These are phyloP conservation scores for Hucho hucho DNA, from an alignment of 2,113 vertebrate genomes.

Conservation along the genomic window DNA sequence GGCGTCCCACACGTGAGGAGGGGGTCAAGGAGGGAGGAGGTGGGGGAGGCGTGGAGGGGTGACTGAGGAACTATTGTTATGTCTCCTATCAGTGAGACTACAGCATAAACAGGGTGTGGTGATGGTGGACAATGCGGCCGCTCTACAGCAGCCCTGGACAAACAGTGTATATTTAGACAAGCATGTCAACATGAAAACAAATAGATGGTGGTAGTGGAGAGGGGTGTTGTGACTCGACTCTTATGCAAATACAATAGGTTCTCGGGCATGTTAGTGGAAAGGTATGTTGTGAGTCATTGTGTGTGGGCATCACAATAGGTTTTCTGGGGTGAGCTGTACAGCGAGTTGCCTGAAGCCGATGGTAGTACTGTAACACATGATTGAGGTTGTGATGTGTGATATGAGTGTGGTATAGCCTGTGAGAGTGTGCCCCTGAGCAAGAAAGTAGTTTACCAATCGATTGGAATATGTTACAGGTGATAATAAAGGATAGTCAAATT, in stretches of 20 bases:
- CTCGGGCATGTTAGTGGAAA: background rate
- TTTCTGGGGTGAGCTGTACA: background rate
- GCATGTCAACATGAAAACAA: background rate
- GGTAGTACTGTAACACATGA: background rate
- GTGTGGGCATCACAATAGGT: background rate
- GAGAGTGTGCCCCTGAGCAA: background rate
- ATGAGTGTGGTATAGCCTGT: background rate
- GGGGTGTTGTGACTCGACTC: background rate
- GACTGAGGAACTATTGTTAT: slow-evolving; percentile 67
- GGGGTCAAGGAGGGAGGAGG: background rate
- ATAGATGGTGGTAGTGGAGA: background rate
- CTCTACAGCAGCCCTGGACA: slow-evolving; percentile 18
- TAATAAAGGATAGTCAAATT: background rate
- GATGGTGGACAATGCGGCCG: slow-evolving; percentile 44
- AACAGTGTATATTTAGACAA: slow-evolving; percentile 40
- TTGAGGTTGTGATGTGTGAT: background rate
- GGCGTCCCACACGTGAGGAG: slow-evolving; percentile 45
- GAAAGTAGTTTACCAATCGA: background rate
- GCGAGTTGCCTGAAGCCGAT: background rate
- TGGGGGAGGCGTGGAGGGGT: background rate
- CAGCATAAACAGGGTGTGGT: slow-evolving; percentile 34
- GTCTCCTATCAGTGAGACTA: slow-evolving; percentile 49
- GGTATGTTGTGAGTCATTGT: background rate
- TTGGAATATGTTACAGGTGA: background rate
- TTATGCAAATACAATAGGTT: background rate